Conservation (phyloP, 2,888 invertebrate genomes). For the Eledone cirrhosa region DNA sequence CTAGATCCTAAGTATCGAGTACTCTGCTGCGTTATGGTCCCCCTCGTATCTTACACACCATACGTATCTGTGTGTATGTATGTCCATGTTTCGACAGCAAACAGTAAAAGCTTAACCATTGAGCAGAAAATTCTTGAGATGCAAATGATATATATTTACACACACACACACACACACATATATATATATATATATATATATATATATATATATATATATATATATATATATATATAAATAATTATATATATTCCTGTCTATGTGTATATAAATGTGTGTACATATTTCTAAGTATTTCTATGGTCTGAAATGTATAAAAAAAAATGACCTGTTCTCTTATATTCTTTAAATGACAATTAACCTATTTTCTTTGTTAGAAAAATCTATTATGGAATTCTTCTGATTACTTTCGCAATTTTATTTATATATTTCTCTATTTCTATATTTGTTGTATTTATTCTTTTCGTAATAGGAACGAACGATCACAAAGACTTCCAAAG, state of each 20-base stretch:
- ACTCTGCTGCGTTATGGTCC: too few relatives aligned
- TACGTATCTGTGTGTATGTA: too few relatives aligned
- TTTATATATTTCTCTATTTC: too few relatives aligned
- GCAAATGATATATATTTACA: background rate
- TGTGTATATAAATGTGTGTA: background rate
- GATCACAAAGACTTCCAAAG: slow-evolving; percentile 49
- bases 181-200: slow-evolving; percentile 6
- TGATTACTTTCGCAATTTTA: too few relatives aligned
- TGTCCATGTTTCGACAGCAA: too few relatives aligned
- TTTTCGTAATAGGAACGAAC: slow-evolving; percentile 51
- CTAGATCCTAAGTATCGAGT: too few relatives aligned
- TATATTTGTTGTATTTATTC: background rate
- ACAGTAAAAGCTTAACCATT: too few relatives aligned
- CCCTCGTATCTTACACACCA: too few relatives aligned
- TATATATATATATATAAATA: background rate
- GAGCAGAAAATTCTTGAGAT: too few relatives aligned
- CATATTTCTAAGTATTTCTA: background rate
- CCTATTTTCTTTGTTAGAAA: background rate
- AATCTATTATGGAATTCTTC: too few relatives aligned
- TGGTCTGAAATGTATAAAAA: too few relatives aligned
- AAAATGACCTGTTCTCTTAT: background rate
- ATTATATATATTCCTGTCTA: background rate
- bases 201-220: slow-evolving; percentile 6
- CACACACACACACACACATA: background rate
- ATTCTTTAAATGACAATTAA: background rate